Conservation (phyloP, 2,888 invertebrate species). For the Epirrhoe alternata region DNA sequence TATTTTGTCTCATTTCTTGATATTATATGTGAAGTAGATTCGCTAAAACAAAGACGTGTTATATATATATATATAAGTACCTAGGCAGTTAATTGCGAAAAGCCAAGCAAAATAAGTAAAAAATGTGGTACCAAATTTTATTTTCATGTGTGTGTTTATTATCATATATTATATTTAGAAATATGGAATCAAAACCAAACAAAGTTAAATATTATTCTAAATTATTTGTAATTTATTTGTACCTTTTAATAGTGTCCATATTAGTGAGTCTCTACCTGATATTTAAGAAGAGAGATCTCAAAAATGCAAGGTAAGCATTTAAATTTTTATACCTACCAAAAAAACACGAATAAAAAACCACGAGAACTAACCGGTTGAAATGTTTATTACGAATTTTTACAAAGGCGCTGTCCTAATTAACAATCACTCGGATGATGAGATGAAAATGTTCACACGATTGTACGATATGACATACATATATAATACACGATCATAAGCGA, state of each 20-base stretch:
- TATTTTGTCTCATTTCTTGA: background rate
- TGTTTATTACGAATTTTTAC: too few relatives aligned
- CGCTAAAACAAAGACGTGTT: too few relatives aligned
- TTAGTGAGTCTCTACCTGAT: constrained; percentile 1
- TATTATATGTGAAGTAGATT: background rate
- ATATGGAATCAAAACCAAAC: constrained; percentile 2
- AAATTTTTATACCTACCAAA: background rate
- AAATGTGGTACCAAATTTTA: constrained; percentile 13
- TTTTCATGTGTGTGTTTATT: constrained; percentile 8
- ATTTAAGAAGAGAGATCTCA: constrained; percentile 12
- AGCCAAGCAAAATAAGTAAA: background rate
- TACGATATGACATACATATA: too few relatives aligned
- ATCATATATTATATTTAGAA: constrained; percentile 16
- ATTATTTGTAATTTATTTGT: constrained; percentile 6
- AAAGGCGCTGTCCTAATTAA: too few relatives aligned
- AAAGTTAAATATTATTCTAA: constrained; percentile 21
- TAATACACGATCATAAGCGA: too few relatives aligned
- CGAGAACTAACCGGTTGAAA: too few relatives aligned
- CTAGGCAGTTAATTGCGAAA: background rate
- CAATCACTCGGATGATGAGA: too few relatives aligned
- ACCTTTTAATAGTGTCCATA: background rate
- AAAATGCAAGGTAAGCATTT: background rate
- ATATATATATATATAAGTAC: too few relatives aligned
- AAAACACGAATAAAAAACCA: background rate
- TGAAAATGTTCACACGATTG: too few relatives aligned